Evolutionary conservation across 2,888 invertebrate species (phyloP), one percentile per base, ranked within the genome.

Genomic region (Deilephila porcellus): DNA sequence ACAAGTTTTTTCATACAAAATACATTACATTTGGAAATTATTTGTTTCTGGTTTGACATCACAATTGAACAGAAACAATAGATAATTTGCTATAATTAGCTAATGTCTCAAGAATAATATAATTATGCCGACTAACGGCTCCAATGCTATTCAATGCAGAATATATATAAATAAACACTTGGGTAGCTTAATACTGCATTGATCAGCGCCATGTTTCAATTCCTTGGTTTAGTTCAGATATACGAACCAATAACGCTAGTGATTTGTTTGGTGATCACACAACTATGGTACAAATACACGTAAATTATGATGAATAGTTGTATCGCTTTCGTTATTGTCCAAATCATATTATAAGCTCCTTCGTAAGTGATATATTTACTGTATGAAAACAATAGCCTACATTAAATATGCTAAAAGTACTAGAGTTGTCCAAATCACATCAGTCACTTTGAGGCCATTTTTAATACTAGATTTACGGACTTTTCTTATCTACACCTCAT

Each of bases 271-370:
- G 78, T 80, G 77, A 80, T 81, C 80, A 81, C 83, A 82, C 81
- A 86, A 86, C 80, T 82, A 88, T 86, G 88, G 91, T 91, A 91
- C 92, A 92, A 92, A 91, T 87, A 86, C 81, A 85, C 85, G 83
- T 85, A 86, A 88, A 85, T 84, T 83, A 81, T 74, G 77, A 76
- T 78, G 56, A 78, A 82, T 83, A 80, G 76, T 81, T 79, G 85
- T 85, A 86, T 80, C 76, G 84, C 87, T 87, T 85, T 78, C 75
- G 79, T 81, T 79, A 78, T 78, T 77, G 78, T 75, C 76, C 81
- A 78, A 79, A 76, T 75, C 76, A 71, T 81, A 74, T 53, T 75
- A 75, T 81, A 78, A 83, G 81, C 79, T 83, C 83, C 86, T 86
- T 84, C 78, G 82, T 84, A 84, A 80, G 75, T 82, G 81, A 34